phyloP scores from a whole-genome alignment of 1,140 invertebrate species.

The Sminthurides bifidus region DNA sequence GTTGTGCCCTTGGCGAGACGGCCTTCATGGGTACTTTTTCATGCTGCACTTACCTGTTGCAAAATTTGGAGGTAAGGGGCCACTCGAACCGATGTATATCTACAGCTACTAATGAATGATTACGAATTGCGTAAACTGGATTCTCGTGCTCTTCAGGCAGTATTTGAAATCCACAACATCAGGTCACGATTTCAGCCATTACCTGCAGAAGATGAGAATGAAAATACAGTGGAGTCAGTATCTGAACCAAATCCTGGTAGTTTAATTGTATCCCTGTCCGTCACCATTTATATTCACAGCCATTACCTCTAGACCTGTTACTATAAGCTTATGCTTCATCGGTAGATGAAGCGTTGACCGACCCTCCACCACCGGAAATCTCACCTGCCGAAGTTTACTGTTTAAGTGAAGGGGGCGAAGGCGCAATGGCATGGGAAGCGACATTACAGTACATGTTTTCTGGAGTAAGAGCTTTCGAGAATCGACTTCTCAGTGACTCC shows the following conservation, averaged over 20 bases:
- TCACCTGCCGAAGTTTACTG: constrained; percentile 14
- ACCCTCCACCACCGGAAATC: constrained; percentile 2
- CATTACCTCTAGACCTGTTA: neutral
- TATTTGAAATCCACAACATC: constrained; percentile 21
- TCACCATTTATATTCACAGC: neutral
- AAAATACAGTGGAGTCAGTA: neutral
- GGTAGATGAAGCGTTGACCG: neutral
- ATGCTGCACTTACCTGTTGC: constrained; percentile 17
- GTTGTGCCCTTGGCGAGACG: constrained; percentile 25
- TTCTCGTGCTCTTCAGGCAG: constrained; percentile 8
- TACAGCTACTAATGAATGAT: neutral
- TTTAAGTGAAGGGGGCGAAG: constrained; percentile 28
- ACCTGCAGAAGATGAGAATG: neutral
- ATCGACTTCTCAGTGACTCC: constrained; percentile 15
- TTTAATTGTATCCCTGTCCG: neutral
- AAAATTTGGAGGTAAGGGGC: constrained; percentile 30
- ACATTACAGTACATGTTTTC: constrained; percentile 29
- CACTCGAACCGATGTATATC: neutral
- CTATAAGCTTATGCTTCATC: neutral
- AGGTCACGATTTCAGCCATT: neutral
- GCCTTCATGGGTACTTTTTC: constrained; percentile 24
- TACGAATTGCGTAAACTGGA: neutral
- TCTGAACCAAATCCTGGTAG: neutral
- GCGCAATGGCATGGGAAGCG: constrained; percentile 30
- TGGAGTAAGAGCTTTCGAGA: constrained; percentile 16